Base-by-base conservation (phyloP, 2,888 invertebrate species). In the Amiota minor region DNA sequence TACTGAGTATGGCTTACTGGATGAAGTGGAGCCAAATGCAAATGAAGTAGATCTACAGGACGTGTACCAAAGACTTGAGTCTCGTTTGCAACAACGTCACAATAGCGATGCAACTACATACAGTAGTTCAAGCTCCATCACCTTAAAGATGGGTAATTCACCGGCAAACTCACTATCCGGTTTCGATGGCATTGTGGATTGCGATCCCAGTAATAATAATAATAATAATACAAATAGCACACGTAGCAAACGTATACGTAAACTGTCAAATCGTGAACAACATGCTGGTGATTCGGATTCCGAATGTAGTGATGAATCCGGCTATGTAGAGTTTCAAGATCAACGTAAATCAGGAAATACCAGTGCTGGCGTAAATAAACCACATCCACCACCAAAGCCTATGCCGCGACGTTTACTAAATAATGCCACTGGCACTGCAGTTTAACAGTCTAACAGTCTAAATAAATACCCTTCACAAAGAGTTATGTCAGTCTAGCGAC, bases 291-390 rank as follows among this genome's bases (percentile, higher is more conserved):
- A 78, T 59, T 83, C 94, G 92, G 78, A 94, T 85, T 96, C 96
- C 85, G 96, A 94, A 77, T 94, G 95, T 87, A 96, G 96, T 88
- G 97, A 97, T 85, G 97, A 97, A 89, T 96, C 96, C 73, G 97
- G 97, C 4, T 97, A 96, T 89, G 97, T 96, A 46, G 97, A 97
- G 88, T 92, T 92, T 74, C 90, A 93, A 77, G 94, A 93, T 74
- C 82, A 81, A 70, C 80, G 79, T 78, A 8, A 75, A 69, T 46
- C 67, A 72, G 65, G 75, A 46, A 23, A 73, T 75, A 78, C 14
- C 75, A 67, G 55, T 62, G 53, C 23, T 61, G 14, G 20, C 2
- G 61, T 59, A 45, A 53, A 12, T 12, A 49, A 12, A 2, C 82
- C 81, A 74, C 79, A 80, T 75, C 75, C 80, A 73, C 87, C 87